Evolutionary conservation across 1,140 invertebrate species (phyloP).

Genomic region (Cotesia typhae): DNA sequence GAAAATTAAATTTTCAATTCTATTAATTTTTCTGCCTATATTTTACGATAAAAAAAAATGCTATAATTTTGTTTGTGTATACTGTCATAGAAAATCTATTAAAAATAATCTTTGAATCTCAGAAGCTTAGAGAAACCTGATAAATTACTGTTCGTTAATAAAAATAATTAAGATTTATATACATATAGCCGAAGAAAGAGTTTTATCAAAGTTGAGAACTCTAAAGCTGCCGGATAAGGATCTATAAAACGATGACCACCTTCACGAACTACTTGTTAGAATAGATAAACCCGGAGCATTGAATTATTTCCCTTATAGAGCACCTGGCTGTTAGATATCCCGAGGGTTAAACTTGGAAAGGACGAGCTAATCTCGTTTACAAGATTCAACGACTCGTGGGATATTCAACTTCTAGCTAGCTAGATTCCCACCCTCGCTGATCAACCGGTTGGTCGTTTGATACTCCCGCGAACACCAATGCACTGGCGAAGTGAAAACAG

Average conservation of each 20-base stretch:
- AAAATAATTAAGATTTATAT: too few species aligned
- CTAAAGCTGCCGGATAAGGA: not conserved
- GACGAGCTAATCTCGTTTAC: not conserved
- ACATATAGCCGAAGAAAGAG: not conserved
- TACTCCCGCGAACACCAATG: too few species aligned
- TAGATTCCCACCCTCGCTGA: slow-evolving; percentile 14
- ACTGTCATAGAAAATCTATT: too few species aligned
- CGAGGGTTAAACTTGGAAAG: slow-evolving; percentile 15
- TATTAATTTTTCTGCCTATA: too few species aligned
- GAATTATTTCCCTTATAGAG: slow-evolving; percentile 6
- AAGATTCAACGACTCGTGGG: slow-evolving; percentile 20
- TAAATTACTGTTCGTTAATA: too few species aligned
- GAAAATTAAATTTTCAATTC: too few species aligned
- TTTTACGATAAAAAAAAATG: too few species aligned
- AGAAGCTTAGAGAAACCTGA: too few species aligned
- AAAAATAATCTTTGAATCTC: too few species aligned
- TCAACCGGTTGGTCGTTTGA: slow-evolving; percentile 11
- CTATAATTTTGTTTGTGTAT: too few species aligned
- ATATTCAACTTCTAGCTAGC: not conserved
- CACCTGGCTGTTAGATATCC: slow-evolving; percentile 6
- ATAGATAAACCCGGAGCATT: slow-evolving; percentile 3
- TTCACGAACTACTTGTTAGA: slow-evolving; percentile 6
- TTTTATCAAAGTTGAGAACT: not conserved
- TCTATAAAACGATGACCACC: not conserved
- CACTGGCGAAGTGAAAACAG: too few species aligned